These are phyloP conservation scores for Tachyglossus aculeatus DNA, from an alignment of 2,797 vertebrate genomes.

Conservation along the genomic window DNA sequence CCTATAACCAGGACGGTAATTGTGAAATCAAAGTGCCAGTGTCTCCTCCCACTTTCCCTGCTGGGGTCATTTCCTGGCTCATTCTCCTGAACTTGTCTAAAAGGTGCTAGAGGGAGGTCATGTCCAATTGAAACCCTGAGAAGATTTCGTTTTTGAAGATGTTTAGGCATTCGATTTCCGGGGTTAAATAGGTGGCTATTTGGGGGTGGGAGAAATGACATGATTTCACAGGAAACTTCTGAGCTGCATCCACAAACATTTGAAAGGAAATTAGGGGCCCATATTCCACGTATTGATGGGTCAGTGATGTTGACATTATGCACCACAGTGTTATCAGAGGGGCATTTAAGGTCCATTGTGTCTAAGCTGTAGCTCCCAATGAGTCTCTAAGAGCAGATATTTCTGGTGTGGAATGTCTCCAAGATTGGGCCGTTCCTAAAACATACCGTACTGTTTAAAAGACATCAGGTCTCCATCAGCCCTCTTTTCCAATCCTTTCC, in stretches of 20 bases:
- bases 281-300: not conserved
- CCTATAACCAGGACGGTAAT: not conserved
- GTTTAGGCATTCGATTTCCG: not conserved
- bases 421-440: too few relatives aligned
- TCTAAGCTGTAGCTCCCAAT: not conserved
- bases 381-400: not conserved
- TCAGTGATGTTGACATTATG: not conserved
- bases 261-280: not conserved
- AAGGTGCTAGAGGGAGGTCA: too few relatives aligned
- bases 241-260: not conserved
- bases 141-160: not conserved
- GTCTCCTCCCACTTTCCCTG: not conserved
- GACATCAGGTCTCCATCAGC: too few relatives aligned
- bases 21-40: constrained; percentile 9
- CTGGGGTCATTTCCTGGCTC: not conserved
- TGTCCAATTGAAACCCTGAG: not conserved
- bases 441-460: too few relatives aligned
- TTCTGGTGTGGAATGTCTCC: not conserved
- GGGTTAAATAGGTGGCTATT: not conserved
- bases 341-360: not conserved
- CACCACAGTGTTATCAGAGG: not conserved
- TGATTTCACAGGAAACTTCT: not conserved
- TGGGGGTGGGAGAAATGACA: not conserved
- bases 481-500: too few relatives aligned
- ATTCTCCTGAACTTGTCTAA: not conserved